Evolutionary conservation across 1,140 invertebrate genomes (phyloP), one percentile per base, ranked within the genome.

Genomic region (Stenopsyche tienmushanensis): DNA sequence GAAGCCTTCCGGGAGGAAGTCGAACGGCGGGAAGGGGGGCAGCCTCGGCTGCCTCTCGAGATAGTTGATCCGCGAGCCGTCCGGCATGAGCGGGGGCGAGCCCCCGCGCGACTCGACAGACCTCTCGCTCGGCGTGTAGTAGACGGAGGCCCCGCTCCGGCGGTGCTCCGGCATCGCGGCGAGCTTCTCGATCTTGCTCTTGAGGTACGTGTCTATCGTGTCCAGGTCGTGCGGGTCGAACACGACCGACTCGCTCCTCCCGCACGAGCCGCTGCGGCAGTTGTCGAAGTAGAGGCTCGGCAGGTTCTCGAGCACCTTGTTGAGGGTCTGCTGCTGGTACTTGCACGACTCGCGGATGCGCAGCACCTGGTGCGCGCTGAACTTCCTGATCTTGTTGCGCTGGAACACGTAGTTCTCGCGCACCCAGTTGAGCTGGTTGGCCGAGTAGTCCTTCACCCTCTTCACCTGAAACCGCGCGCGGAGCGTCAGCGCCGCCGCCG

Each of bases 391-490:
- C 72, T 94, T 90, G 74, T 96, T 92, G 13, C 94, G 84, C 79
- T 97, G 95, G 83, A 94, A 93, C 72, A 96, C 90, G 78, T 97
- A 97, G 76, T 95, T 96, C 74, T 97, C 94, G 52, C 94, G 84
- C 52, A 97, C 91, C 88, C 92, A 92, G 74, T 94, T 92, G 66
- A 98, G 82, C 77, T 97, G 94, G 64, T 86, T 85, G 2, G 90
- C 90, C 7, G 92, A 94, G 76, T 96, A 96, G 72, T 94, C 91
- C 47, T 91, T 84, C n/a, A 94, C 92, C 70, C 88, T 85, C 76
- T 88, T 90, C 45, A 92, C 88, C 89, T 91, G 76, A n/a, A 21
- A 52, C n/a, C n/a, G n/a, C n/a, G n/a, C 57, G 45, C 29, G 3
- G 25, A 21, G 52, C 2, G 20, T 34, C 45, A 17, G 10, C 13